phyloP scores from a whole-genome alignment of 1,140 invertebrate genomes.

The Gonioctena quinquepunctata region DNA sequence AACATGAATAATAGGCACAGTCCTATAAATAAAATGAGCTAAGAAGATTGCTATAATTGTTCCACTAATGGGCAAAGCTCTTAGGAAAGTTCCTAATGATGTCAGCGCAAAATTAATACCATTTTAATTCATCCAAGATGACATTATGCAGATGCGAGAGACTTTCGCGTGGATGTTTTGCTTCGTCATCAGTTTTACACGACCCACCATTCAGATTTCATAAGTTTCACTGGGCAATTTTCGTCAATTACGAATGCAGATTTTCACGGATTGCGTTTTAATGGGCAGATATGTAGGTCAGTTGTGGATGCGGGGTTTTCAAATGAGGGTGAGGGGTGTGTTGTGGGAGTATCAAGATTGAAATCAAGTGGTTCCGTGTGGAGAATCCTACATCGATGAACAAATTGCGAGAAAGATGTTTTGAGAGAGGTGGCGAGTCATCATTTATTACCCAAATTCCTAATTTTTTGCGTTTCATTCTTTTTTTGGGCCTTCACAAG shows the following conservation, averaged over 20 bases:
- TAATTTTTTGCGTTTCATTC: no score
- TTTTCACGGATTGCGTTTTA: conserved; percentile 1
- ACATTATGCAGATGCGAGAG: conserved; percentile 11
- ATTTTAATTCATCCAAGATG: conserved; percentile 11
- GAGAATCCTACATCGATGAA: no score
- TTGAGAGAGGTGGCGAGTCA: no score
- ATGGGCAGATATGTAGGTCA: background rate
- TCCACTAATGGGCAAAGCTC: background rate
- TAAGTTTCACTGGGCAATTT: conserved; percentile 7
- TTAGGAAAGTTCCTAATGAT: conserved; percentile 8
- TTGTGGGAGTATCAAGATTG: background rate
- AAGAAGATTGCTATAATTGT: background rate
- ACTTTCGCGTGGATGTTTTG: conserved; percentile 4
- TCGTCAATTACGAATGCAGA: conserved; percentile 14
- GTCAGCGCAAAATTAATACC: conserved; percentile 13
- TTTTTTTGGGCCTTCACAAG: no score
- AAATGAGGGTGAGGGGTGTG: background rate
- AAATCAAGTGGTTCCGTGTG: no score
- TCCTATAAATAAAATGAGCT: background rate
- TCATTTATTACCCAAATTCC: no score
- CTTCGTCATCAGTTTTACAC: conserved; percentile 5
- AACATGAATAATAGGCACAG: background rate
- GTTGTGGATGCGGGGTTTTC: background rate
- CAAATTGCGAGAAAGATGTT: no score
- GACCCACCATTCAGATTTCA: conserved; percentile 4